Percentiles rank a stretch among this genome's conserved stretches.
Evolutionary conservation across 2,113 vertebrate species (phyloP).

Genomic region (Thalassoma bifasciatum): DNA sequence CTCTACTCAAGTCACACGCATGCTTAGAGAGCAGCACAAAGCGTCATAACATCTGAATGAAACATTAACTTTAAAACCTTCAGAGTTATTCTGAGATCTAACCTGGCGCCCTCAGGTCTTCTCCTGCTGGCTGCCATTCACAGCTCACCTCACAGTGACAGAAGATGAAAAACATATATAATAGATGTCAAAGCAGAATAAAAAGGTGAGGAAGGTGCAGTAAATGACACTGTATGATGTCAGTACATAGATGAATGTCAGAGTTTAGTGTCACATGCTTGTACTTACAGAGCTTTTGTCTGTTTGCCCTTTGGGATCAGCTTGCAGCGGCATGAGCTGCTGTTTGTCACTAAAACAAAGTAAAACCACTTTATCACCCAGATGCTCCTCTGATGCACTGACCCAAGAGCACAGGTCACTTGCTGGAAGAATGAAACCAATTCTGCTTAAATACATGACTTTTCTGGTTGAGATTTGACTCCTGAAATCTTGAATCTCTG

Average conservation of each 20-base stretch:
- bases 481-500: constrained; percentile 3
- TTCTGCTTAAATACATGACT: constrained; percentile 2
- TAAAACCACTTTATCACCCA: not conserved
- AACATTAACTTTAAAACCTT: not conserved
- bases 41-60: not conserved
- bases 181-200: constrained; percentile 25
- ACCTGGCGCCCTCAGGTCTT: not conserved
- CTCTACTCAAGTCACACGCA: not conserved
- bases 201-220: constrained; percentile 21
- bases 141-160: constrained; percentile 8
- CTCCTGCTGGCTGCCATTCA: constrained; percentile 6
- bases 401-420: constrained; percentile 24
- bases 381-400: not conserved
- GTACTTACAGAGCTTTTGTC: not conserved
- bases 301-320: constrained; percentile 28
- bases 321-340: constrained; percentile 27
- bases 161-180: constrained; percentile 33
- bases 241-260: constrained; percentile 3
- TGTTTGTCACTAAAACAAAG: constrained; percentile 29
- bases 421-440: constrained; percentile 18
- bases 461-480: not conserved
- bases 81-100: not conserved
- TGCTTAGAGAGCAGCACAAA: not conserved
- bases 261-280: constrained; percentile 12
- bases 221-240: constrained; percentile 17